These are phyloP conservation scores for Varanus komodoensis DNA, from an alignment of 2,113 vertebrate genomes.

Conservation along the genomic window DNA sequence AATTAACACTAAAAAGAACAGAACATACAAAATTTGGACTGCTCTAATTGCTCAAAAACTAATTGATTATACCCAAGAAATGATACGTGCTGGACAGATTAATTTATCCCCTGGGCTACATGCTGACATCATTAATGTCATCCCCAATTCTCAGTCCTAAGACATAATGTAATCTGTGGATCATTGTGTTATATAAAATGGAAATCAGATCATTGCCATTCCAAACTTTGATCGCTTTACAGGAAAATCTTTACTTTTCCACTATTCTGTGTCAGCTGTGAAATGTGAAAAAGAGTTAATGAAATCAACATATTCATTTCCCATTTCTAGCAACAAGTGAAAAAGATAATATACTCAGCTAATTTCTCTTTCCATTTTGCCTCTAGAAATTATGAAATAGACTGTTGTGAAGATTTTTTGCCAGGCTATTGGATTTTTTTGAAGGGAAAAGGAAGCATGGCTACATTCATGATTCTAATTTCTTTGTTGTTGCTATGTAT, in stretches of 20 bases:
- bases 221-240: neutral
- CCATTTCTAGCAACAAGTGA: conserved; percentile 28
- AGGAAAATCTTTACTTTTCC: conserved; percentile 1
- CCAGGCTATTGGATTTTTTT: neutral
- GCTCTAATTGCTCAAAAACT: conserved; percentile 43
- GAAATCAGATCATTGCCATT: conserved; percentile 11
- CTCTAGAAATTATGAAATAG: conserved; percentile 35
- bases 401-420: conserved; percentile 18
- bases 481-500: neutral
- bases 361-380: conserved; percentile 37
- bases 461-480: conserved; percentile 14
- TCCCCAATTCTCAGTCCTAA: conserved; percentile 27
- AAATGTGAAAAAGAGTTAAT: conserved; percentile 45
- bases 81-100: conserved; percentile 26
- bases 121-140: conserved; percentile 29
- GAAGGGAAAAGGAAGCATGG: conserved; percentile 8
- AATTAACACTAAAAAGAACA: conserved; percentile 43
- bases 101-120: conserved; percentile 21
- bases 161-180: conserved; percentile 26
- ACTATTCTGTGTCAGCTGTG: neutral
- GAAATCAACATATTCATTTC: conserved; percentile 45
- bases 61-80: conserved; percentile 34
- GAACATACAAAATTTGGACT: conserved; percentile 40
- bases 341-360: conserved; percentile 24
- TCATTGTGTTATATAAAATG: conserved; percentile 13